phyloP scores from a whole-genome alignment of 2,888 invertebrate genomes.

The Limenitis camilla region DNA sequence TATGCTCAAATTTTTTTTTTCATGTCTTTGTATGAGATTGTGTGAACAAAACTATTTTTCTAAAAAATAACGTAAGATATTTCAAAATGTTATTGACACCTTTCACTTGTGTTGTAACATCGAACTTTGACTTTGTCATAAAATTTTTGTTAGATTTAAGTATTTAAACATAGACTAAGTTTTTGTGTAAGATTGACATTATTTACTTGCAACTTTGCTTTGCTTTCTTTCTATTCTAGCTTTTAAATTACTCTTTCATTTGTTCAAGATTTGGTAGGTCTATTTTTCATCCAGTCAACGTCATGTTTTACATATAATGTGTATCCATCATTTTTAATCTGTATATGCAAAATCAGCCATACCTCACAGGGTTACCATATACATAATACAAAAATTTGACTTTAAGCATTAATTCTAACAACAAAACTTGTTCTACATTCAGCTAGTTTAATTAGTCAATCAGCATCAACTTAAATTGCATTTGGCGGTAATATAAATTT shows the following conservation, averaged over 20 bases:
- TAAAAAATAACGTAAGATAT: background rate
- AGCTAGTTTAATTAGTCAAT: no score
- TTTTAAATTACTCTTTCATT: conserved; percentile 4
- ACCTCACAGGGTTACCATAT: no score
- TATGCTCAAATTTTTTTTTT: background rate
- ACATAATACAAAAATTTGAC: no score
- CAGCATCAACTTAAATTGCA: no score
- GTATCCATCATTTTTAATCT: conserved; percentile 23
- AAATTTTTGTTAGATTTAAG: conserved; percentile 63
- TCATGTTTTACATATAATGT: conserved; percentile 6
- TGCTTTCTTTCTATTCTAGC: conserved; percentile 9
- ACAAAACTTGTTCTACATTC: no score
- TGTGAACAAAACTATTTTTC: background rate
- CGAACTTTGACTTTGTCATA: conserved; percentile 69
- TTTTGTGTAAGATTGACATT: conserved; percentile 30
- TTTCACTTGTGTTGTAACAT: conserved; percentile 40
- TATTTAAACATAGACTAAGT: conserved; percentile 56
- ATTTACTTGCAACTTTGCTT: conserved; percentile 10
- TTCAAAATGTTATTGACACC: background rate
- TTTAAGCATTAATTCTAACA: no score
- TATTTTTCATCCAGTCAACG: background rate
- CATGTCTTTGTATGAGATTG: conserved; percentile 2
- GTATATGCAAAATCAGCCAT: conserved; percentile 15
- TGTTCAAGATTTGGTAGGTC: background rate
- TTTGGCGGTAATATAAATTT: no score